Base-by-base conservation (phyloP, 2,888 invertebrate species). In the Protodeltote pygarga region DNA sequence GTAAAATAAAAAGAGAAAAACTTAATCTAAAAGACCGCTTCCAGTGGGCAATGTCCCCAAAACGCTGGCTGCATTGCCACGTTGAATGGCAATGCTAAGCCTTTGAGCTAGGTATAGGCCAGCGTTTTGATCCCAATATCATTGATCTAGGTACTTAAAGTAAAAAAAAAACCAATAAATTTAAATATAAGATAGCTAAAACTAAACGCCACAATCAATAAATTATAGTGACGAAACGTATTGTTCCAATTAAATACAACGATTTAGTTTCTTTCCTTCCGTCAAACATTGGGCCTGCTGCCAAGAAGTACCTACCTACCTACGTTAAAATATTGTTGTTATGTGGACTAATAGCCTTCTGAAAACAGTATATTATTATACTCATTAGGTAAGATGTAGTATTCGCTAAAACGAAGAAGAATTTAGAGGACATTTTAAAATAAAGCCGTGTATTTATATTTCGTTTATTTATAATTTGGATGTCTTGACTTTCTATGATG, bases 201-300 rank as follows among this genome's bases (percentile, higher is more conserved):
- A 35, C 15, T 19, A 17, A 40, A 10, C 44, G 14, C 40, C 40
- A 54, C 33, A 40, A 41, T 50, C 34, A 44, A 57, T 65, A 61
- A 55, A 58, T 45, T 49, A 41, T 42, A 41, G 39, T 72, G 70
- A 68, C 54, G 62, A 71, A 65, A 75, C 46, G 41, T 52, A 73
- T 79, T 71, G 75, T 75, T 74, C 63, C 66, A 71, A 77, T 76
- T 74, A 75, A 73, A 76, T 65, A 63, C 61, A 62, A 64, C 68
- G 67, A 69, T 76, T 73, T 72, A 67, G 67, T 46, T 75, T 75
- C 73, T 74, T 79, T 77, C 73, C 77, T 80, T 81, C 81, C 80
- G 79, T 78, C 81, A 81, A 78, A 76, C 62, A 63, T 46, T 81
- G 83, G 89, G 88, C 77, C 34, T 35, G n/a, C 21, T 83, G 89